Percentiles rank a stretch among this genome's conserved stretches.
Conservation (phyloP, 2,797 vertebrate species). For the Tadarida brasiliensis region DNA sequence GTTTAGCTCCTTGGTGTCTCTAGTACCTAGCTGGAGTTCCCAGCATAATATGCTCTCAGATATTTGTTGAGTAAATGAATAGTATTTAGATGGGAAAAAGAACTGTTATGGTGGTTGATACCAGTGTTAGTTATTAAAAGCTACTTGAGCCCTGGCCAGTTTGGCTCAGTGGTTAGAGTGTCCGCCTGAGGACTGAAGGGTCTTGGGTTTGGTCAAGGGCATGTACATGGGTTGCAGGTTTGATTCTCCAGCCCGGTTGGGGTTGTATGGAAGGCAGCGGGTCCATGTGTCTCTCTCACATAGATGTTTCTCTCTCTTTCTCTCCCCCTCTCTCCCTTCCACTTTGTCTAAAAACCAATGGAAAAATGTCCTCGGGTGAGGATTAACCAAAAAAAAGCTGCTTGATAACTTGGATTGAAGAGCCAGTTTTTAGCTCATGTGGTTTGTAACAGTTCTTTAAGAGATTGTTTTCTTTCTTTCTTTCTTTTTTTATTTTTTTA, state of each 20-base stretch:
- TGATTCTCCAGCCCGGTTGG: too few relatives aligned
- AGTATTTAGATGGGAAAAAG: conserved; percentile 30
- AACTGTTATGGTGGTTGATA: neutral
- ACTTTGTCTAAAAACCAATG: too few relatives aligned
- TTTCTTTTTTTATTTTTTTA: too few relatives aligned
- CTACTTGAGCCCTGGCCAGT: neutral
- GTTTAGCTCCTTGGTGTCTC: neutral
- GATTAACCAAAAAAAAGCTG: neutral
- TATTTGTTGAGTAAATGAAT: conserved; percentile 21
- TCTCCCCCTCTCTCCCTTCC: too few relatives aligned
- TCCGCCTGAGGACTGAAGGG: too few relatives aligned
- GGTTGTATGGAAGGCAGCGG: too few relatives aligned
- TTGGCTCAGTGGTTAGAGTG: too few relatives aligned
- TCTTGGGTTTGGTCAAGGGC: too few relatives aligned
- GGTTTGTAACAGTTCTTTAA: conserved; percentile 36
- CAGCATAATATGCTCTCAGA: neutral
- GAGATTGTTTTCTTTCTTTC: conserved; percentile 60
- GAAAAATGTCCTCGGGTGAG: too few relatives aligned
- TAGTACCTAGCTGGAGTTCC: neutral
- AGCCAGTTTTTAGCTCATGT: conserved; percentile 31
- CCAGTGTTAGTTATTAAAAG: conserved; percentile 58
- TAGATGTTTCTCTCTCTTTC: too few relatives aligned
- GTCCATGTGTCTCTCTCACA: too few relatives aligned
- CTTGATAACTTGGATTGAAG: conserved; percentile 31
- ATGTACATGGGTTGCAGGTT: too few relatives aligned